Evolutionary conservation across 1,140 invertebrate genomes (phyloP).

Genomic region (Diorhabda sublineata): DNA sequence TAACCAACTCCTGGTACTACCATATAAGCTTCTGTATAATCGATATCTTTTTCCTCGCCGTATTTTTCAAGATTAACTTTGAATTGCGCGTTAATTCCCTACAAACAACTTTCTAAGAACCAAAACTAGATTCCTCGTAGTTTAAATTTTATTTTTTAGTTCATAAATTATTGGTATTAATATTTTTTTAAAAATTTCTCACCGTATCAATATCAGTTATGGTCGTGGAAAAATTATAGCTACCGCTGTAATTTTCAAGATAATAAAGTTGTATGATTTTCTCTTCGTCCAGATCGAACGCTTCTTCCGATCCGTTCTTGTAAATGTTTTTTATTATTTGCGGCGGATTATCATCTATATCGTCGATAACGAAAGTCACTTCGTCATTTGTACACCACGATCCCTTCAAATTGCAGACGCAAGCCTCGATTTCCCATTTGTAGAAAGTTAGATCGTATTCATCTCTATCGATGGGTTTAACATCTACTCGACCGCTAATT

Average conservation of each 20-base stretch:
- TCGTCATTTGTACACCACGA: slow-evolving; percentile 41
- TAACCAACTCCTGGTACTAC: slow-evolving; percentile 54
- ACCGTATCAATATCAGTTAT: slow-evolving; percentile 56
- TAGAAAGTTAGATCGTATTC: slow-evolving; percentile 51
- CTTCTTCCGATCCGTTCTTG: slow-evolving; percentile 2
- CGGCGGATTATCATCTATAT: slow-evolving; percentile 55
- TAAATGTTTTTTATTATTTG: slow-evolving; percentile 13
- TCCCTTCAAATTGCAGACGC: slow-evolving; percentile 42
- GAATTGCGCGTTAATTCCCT: slow-evolving; percentile 57
- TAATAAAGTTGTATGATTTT: slow-evolving; percentile 23
- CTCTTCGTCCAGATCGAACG: slow-evolving; percentile 44
- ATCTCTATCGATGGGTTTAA: slow-evolving; percentile 53
- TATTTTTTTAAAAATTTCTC: slow-evolving; percentile 26
- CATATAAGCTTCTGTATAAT: slow-evolving; percentile 48
- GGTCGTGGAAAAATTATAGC: slow-evolving; percentile 34
- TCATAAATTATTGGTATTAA: background rate
- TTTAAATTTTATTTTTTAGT: slow-evolving; percentile 4
- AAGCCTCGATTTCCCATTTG: slow-evolving; percentile 47
- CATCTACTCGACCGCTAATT: slow-evolving; percentile 46
- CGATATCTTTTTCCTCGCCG: slow-evolving; percentile 37
- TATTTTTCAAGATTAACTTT: slow-evolving; percentile 42
- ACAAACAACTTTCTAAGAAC: slow-evolving; percentile 18
- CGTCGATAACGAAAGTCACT: slow-evolving; percentile 53
- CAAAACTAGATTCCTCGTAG: background rate
- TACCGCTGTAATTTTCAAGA: slow-evolving; percentile 27